Base-by-base conservation (phyloP, 2,113 vertebrate species). In the Psammodynastes pulverulentus region DNA sequence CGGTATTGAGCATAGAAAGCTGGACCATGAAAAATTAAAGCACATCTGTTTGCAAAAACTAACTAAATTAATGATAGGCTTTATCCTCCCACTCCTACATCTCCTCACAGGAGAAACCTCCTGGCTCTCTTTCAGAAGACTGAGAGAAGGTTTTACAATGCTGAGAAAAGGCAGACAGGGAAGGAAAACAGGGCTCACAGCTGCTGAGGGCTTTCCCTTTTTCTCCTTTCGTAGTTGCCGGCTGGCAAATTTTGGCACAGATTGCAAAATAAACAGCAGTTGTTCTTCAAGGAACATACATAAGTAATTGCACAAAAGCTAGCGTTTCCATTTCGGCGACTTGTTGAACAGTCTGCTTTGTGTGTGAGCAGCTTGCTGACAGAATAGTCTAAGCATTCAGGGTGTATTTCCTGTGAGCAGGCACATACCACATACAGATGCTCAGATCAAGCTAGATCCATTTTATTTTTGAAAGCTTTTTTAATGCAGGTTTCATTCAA, bases 201-300 rank as follows among this genome's bases (percentile, higher is more conserved):
- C 34, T 90, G 85, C 62, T 46, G 48, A 46, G 72, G 24, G 26
- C 45, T 53, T 87, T 79, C 46, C 12, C 56, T 54, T 52, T 92
- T 49, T n/a, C 72, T 67, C 48, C 17, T 87, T 52, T 13, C 0
- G 1, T 0, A 0, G 2, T 0, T 0, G 0, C 1, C 34, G 23
- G 89, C 48, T 3, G 23, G 88, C 34, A 0, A 12, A 15, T 90
- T 93, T 51, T 94, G 90, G 90, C 91, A 92, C 0, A 0, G 85
- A 15, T 67, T 67, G 86, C 49, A 88, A 51, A 62, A 54, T 29
- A 53, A 95, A 90, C 72, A 89, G 92, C 46, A 52, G 46, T 34
- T 93, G 84, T 93, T 87, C 53, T 49, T 90, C 29, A 90, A 53
- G 79, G 52, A 53, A 53, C 2, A 0, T 15, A 88, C 49, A 89